A percentile compares a stretch with the other conserved stretches of the same genome.
Evolutionary conservation across 2,113 vertebrate species (phyloP).

Genomic region (Eclectus roratus): DNA sequence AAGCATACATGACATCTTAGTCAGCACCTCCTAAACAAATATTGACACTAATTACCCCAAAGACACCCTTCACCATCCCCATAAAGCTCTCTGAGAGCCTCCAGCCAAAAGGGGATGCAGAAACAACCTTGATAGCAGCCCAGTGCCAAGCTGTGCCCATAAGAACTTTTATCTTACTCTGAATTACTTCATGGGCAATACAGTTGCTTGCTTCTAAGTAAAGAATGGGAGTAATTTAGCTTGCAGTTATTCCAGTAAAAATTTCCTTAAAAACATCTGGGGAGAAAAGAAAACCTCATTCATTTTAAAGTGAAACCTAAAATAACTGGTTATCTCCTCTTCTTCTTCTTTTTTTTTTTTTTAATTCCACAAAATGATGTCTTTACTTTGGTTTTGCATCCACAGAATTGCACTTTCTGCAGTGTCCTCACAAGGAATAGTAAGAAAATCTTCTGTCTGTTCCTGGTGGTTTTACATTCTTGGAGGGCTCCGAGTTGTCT

Average conservation of each 20-base stretch:
- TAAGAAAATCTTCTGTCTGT: neutral
- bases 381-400: neutral
- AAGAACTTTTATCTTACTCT: neutral
- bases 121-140: neutral
- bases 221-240: neutral
- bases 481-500: neutral
- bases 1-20: neutral
- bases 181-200: neutral
- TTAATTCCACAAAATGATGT: fast-evolving
- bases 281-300: neutral
- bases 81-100: neutral
- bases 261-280: neutral
- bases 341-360: neutral
- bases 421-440: neutral
- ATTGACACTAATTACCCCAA: neutral
- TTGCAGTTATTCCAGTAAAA: neutral
- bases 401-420: neutral
- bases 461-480: neutral
- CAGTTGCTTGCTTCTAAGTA: neutral
- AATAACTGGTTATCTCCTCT: neutral
- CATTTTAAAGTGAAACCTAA: neutral
- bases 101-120: neutral
- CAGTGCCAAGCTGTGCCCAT: neutral
- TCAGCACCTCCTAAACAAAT: neutral
- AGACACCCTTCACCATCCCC: neutral